phyloP scores from a whole-genome alignment of 2,888 invertebrate species.

The Tipula helvola region DNA sequence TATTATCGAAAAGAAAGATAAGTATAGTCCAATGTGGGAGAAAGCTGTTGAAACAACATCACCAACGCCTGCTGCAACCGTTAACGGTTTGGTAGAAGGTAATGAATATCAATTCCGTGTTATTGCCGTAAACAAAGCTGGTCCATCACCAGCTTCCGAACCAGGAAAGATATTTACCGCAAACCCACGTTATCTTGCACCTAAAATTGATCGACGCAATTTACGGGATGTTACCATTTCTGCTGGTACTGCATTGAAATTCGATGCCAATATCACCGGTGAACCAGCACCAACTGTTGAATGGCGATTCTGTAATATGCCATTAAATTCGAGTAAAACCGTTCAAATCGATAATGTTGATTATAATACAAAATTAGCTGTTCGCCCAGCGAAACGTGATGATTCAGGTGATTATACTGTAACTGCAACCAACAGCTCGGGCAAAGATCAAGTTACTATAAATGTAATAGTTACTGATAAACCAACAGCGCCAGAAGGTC shows the following conservation, averaged over 20 bases:
- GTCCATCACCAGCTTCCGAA: constrained; percentile 84
- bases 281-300: constrained; percentile 90
- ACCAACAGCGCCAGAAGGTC: constrained; percentile 79
- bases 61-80: constrained; percentile 59
- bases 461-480: constrained; percentile 79
- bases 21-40: constrained; percentile 87
- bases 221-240: constrained; percentile 82
- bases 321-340: constrained; percentile 54
- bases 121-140: constrained; percentile 89
- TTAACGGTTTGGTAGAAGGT: constrained; percentile 87
- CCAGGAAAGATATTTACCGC: constrained; percentile 74
- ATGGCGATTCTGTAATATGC: constrained; percentile 80
- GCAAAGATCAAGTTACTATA: constrained; percentile 70
- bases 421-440: constrained; percentile 75
- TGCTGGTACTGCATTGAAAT: constrained; percentile 82
- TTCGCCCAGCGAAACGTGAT: constrained; percentile 65
- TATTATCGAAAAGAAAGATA: constrained; percentile 85
- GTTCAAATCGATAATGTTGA: constrained; percentile 72
- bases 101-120: constrained; percentile 96
- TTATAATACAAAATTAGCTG: constrained; percentile 75
- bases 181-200: constrained; percentile 81
- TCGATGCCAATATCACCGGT: constrained; percentile 86
- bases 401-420: constrained; percentile 83
- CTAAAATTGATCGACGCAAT: constrained; percentile 89
- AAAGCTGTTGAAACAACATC: constrained; percentile 75